These are phyloP conservation scores for Oryzias javanicus DNA, from an alignment of 2,113 vertebrate species.

Conservation along the genomic window DNA sequence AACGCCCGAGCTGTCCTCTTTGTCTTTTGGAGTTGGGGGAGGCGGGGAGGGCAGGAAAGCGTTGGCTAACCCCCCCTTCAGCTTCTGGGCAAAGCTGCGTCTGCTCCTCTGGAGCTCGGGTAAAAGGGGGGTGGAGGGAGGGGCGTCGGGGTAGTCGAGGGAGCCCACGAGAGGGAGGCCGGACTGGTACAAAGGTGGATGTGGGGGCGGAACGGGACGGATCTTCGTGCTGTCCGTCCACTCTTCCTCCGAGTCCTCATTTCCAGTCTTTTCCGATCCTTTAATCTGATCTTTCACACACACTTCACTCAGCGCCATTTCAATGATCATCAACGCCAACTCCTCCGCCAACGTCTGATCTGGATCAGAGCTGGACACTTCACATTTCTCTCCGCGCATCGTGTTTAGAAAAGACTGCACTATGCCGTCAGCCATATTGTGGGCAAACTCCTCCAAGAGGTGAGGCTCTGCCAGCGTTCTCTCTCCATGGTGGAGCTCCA, in stretches of 20 bases:
- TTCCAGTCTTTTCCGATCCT: neutral
- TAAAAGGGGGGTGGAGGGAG: conserved; percentile 73
- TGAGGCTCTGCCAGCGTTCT: neutral
- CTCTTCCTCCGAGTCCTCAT: neutral
- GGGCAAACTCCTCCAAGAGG: conserved; percentile 56
- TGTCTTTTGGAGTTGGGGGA: conserved; percentile 74
- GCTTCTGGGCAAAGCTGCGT: conserved; percentile 71
- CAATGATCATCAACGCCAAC: conserved; percentile 41
- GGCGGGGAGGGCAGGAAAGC: conserved; percentile 77
- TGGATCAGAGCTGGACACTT: neutral
- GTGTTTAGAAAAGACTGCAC: conserved; percentile 37
- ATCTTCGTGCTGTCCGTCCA: neutral
- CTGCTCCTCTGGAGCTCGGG: conserved; percentile 68
- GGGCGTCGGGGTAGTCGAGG: conserved; percentile 78
- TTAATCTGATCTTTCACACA: neutral
- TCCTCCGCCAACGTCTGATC: conserved; percentile 39
- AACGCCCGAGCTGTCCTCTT: neutral
- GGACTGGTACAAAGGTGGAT: conserved; percentile 33
- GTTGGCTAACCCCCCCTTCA: conserved; percentile 76
- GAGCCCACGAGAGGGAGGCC: conserved; percentile 63
- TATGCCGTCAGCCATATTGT: conserved; percentile 56
- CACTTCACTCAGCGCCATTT: conserved; percentile 52
- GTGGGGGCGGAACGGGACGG: conserved; percentile 1
- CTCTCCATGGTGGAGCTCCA: conserved; percentile 10
- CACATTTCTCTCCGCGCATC: conserved; percentile 10